These are phyloP conservation scores for Idaea straminata DNA, from an alignment of 2,888 invertebrate species.

Conservation along the genomic window DNA sequence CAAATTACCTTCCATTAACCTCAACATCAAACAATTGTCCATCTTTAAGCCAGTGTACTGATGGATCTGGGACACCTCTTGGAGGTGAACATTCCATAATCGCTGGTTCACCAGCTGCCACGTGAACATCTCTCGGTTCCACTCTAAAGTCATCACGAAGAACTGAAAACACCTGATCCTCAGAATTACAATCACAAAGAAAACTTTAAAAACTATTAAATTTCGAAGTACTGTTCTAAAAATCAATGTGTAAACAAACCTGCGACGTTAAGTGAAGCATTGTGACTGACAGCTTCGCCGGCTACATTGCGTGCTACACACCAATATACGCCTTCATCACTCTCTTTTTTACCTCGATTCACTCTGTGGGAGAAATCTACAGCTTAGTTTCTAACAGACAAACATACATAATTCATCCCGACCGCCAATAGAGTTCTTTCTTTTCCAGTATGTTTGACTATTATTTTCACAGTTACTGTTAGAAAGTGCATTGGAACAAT, in stretches of 20 bases:
- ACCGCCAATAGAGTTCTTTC: background rate
- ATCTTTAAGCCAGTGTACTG: slow-evolving; percentile 93
- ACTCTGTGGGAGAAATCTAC: slow-evolving; percentile 76
- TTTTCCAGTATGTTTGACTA: background rate
- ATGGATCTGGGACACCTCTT: slow-evolving; percentile 96
- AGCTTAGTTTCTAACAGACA: background rate
- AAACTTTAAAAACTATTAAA: background rate
- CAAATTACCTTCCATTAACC: slow-evolving; percentile 80
- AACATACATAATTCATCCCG: background rate
- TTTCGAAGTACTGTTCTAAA: background rate
- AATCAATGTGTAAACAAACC: slow-evolving; percentile 79
- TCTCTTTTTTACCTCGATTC: slow-evolving; percentile 96
- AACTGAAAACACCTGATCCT: slow-evolving; percentile 79
- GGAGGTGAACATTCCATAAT: slow-evolving; percentile 96
- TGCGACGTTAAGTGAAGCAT: slow-evolving; percentile 97
- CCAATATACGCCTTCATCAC: slow-evolving; percentile 97
- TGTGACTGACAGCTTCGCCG: slow-evolving; percentile 93
- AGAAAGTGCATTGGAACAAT: background rate
- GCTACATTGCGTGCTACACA: slow-evolving; percentile 96
- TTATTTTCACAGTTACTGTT: background rate
- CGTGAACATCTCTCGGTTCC: slow-evolving; percentile 94
- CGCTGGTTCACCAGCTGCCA: slow-evolving; percentile 95
- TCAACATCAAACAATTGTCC: slow-evolving; percentile 82
- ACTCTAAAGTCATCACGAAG: slow-evolving; percentile 96
- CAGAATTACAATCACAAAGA: background rate